Conservation (phyloP, 2,888 invertebrate genomes). For the Punctoribates punctum region DNA sequence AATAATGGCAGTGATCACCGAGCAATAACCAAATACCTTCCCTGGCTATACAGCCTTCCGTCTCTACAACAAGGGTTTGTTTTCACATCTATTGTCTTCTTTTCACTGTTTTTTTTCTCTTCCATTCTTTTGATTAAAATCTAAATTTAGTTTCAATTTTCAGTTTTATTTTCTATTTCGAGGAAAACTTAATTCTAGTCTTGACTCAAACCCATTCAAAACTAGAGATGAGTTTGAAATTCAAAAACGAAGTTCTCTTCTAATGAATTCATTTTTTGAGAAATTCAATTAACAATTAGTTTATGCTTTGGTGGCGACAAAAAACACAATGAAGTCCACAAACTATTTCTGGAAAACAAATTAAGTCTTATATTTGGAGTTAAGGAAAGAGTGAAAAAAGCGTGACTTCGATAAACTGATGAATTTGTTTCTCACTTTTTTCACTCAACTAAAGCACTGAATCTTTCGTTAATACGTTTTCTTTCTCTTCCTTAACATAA, state of each 20-base stretch:
- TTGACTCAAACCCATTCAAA: neutral
- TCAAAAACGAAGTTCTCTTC: neutral
- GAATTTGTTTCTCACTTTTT: neutral
- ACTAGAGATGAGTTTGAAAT: no score
- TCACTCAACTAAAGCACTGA: neutral
- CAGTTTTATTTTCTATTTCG: neutral
- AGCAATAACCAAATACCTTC: constrained; percentile 73
- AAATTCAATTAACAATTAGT: neutral
- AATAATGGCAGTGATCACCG: constrained; percentile 74
- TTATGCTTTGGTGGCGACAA: neutral
- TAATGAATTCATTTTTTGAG: neutral
- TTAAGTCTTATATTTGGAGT: constrained; percentile 10
- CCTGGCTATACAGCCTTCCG: constrained; percentile 82
- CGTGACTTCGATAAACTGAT: neutral
- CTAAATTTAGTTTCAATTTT: constrained; percentile 20
- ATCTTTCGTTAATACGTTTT: neutral
- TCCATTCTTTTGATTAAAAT: neutral
- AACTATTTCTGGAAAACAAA: constrained; percentile 4
- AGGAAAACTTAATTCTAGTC: constrained; percentile 46
- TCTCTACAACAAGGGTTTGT: constrained; percentile 75
- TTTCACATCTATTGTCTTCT: neutral
- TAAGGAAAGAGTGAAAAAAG: neutral
- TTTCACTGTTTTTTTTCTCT: neutral
- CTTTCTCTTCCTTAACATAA: neutral
- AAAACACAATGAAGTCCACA: constrained; percentile 1